These are phyloP conservation scores for Neostethus bicornis DNA, from an alignment of 2,797 vertebrate species.

Conservation along the genomic window DNA sequence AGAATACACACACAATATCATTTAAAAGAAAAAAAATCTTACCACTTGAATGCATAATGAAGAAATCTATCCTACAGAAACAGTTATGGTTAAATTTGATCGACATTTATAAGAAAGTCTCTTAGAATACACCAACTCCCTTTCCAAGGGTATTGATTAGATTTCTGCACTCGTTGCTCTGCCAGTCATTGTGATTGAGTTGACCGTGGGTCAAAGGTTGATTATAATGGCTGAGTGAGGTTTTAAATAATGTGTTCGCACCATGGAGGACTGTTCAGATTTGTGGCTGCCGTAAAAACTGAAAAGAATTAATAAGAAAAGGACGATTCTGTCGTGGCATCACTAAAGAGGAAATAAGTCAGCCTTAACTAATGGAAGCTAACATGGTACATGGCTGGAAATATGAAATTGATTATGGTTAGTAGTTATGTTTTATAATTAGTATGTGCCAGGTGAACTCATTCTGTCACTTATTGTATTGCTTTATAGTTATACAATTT, in stretches of 20 bases:
- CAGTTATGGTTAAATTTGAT: not conserved
- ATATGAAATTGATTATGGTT: no score
- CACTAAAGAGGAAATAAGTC: not conserved
- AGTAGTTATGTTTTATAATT: no score
- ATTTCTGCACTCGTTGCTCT: not conserved
- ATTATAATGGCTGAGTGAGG: slow-evolving; percentile 27
- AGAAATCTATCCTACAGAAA: slow-evolving; percentile 13
- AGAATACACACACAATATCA: slow-evolving; percentile 4
- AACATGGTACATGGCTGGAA: no score
- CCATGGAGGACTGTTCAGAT: slow-evolving; percentile 11
- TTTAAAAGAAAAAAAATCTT: slow-evolving; percentile 11
- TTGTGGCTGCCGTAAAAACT: not conserved
- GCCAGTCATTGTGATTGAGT: slow-evolving; percentile 53
- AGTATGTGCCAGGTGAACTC: no score
- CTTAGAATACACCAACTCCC: slow-evolving; percentile 1
- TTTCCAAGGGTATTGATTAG: slow-evolving; percentile 38
- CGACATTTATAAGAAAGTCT: slow-evolving; percentile 23
- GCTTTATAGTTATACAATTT: no score
- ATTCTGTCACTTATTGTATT: no score
- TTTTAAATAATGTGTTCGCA: slow-evolving; percentile 31
- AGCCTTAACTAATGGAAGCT: no score
- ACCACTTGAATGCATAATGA: not conserved
- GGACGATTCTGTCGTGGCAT: not conserved
- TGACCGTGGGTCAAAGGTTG: slow-evolving; percentile 34
- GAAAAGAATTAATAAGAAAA: not conserved